Evolutionary conservation across 2,888 invertebrate genomes (phyloP), one percentile per base, ranked within the genome.

Genomic region (Fragum fragum): DNA sequence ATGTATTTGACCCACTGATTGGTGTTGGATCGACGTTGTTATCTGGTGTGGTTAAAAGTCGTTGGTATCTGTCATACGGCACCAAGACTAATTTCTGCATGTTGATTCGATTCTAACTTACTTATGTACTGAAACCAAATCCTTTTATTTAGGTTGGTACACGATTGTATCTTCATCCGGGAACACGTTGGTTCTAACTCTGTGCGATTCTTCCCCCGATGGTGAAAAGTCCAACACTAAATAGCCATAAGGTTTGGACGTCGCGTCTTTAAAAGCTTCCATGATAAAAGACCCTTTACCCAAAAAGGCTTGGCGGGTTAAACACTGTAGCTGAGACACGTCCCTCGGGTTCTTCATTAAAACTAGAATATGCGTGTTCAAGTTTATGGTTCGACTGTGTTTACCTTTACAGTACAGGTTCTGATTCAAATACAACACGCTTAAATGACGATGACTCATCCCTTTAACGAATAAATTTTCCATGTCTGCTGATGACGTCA

Each of bases 341-440:
- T 85, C 81, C 39, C 81, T 79, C 52, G 75, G 72, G 28, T 77
- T 78, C 72, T 81, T 84, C 84, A 77, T 78, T n/a, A 75, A 32
- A 47, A 83, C 79, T n/a, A 61, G 61, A 16, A 81, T 73, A 32
- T 77, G 77, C 14, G 84, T 84, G 55, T 80, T 80, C 26, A 83
- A 28, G 39, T 76, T 76, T 57, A 83, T 81, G 23, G 78, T 84
- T 1, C 80, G 70, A 28, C 70, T 63, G 53, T 77, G 57, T 63
- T 72, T 70, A 18, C 83, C 79, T 69, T 73, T 71, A n/a, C 74
- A 76, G 53, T 79, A 85, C 28, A 81, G 18, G 66, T 85, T 85
- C 53, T 85, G 79, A 28, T 79, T 81, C 23, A 85, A 28, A 47
- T 75, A 85, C 16, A 81, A 52, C 16, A 81, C 42, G 26, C 42